Conservation (phyloP, 2,888 invertebrate species). For the Rhogogaster chlorosoma region DNA sequence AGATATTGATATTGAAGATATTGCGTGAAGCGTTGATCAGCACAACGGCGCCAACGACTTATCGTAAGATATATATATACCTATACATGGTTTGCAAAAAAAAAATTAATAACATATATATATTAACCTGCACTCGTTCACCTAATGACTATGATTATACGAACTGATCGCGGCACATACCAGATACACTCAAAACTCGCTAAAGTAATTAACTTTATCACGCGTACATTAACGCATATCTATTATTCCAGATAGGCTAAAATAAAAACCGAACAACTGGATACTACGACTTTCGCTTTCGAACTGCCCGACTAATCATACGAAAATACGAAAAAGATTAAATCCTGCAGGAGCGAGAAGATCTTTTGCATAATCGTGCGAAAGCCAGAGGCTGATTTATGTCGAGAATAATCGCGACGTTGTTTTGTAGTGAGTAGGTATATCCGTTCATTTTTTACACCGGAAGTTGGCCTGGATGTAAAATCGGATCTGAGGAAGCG, state of each 20-base stretch:
- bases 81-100: background rate
- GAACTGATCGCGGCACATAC: background rate
- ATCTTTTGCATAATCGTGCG: background rate
- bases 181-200: background rate
- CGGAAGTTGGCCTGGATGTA: background rate
- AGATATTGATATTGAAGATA: too few relatives aligned
- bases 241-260: background rate
- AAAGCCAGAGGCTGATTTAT: background rate
- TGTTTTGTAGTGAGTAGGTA: background rate
- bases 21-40: background rate
- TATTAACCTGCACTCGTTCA: background rate
- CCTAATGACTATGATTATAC: background rate
- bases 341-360: background rate
- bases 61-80: background rate
- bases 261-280: background rate
- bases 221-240: constrained; percentile 1
- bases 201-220: constrained; percentile 6
- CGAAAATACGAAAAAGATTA: background rate
- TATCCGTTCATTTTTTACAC: background rate
- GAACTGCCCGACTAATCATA: background rate
- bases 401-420: background rate
- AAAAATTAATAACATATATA: background rate
- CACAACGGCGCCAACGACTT: constrained; percentile 26
- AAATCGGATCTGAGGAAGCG: background rate
- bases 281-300: background rate